Conservation (phyloP, 1,140 invertebrate genomes). For the Anastatus disparis region DNA sequence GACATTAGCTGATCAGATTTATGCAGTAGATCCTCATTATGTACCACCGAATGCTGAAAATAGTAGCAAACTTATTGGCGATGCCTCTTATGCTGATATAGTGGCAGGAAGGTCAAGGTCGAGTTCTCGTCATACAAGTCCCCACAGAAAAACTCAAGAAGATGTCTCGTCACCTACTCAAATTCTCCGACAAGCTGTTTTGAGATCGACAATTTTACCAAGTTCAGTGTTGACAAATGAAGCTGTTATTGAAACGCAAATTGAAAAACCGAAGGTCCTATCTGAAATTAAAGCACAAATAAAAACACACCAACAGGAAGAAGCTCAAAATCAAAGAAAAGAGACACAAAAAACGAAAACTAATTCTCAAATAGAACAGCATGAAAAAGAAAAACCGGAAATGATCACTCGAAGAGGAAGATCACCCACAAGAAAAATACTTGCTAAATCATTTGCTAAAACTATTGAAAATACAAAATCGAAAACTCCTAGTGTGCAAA, state of each 20-base stretch:
- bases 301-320: constrained; percentile 28
- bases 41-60: constrained; percentile 51
- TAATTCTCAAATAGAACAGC: not conserved
- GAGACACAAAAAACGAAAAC: constrained; percentile 9
- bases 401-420: constrained; percentile 48
- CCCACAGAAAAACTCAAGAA: constrained; percentile 52
- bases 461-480: constrained; percentile 27
- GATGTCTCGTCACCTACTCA: constrained; percentile 43
- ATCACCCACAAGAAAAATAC: constrained; percentile 51
- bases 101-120: constrained; percentile 67
- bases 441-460: constrained; percentile 21
- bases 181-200: constrained; percentile 46
- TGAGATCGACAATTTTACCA: constrained; percentile 2
- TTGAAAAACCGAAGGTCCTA: constrained; percentile 24
- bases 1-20: constrained; percentile 75
- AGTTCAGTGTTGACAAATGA: not conserved
- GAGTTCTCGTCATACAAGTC: constrained; percentile 57
- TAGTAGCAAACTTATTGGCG: constrained; percentile 55
- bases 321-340: no score
- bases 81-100: constrained; percentile 69
- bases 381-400: constrained; percentile 11
- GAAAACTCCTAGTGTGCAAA: constrained; percentile 31
- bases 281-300: constrained; percentile 18
- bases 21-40: constrained; percentile 79
- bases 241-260: not conserved